Evolutionary conservation across 53 echinoderm and acorn worm species (phyloP).

Genomic region (Temnopleurus reevesii): DNA sequence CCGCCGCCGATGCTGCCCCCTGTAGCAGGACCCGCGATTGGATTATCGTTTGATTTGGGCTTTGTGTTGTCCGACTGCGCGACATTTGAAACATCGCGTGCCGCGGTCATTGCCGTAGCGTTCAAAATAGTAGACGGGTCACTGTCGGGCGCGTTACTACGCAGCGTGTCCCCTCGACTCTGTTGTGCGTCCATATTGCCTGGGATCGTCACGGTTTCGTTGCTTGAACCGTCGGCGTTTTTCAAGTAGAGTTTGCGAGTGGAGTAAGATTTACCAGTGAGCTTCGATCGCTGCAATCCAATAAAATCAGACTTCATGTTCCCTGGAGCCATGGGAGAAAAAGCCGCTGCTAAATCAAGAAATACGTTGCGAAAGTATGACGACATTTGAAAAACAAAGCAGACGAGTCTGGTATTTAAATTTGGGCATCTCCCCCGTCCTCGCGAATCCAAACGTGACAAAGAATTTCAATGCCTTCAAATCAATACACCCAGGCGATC

Average conservation of each 20-base stretch:
- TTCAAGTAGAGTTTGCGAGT: constrained; percentile 66
- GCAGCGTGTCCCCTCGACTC: constrained; percentile 36
- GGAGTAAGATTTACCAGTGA: constrained; percentile 70
- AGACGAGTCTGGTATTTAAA: neutral
- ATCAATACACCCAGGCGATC: too few relatives aligned
- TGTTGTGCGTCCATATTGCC: constrained; percentile 56
- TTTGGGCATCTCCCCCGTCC: neutral
- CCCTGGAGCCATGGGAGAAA: constrained; percentile 93
- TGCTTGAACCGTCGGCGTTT: constrained; percentile 58
- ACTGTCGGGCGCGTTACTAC: constrained; percentile 39
- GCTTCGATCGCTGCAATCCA: constrained; percentile 82
- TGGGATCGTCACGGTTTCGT: constrained; percentile 45
- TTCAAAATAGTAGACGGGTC: constrained; percentile 41
- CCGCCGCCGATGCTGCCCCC: too few relatives aligned
- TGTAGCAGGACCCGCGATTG: neutral
- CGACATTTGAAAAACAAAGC: constrained; percentile 54
- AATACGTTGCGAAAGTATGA: constrained; percentile 55
- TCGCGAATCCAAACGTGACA: too few relatives aligned
- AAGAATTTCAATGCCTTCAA: too few relatives aligned
- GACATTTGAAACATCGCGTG: constrained; percentile 55
- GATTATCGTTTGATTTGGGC: neutral
- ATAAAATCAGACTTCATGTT: constrained; percentile 95
- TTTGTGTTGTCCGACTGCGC: constrained; percentile 35
- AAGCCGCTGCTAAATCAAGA: constrained; percentile 42
- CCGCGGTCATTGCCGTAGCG: constrained; percentile 34